Percentiles rank a stretch among this genome's conserved stretches.
phyloP scores from a whole-genome alignment of 2,888 invertebrate genomes.

The Macrosiphum euphorbiae region DNA sequence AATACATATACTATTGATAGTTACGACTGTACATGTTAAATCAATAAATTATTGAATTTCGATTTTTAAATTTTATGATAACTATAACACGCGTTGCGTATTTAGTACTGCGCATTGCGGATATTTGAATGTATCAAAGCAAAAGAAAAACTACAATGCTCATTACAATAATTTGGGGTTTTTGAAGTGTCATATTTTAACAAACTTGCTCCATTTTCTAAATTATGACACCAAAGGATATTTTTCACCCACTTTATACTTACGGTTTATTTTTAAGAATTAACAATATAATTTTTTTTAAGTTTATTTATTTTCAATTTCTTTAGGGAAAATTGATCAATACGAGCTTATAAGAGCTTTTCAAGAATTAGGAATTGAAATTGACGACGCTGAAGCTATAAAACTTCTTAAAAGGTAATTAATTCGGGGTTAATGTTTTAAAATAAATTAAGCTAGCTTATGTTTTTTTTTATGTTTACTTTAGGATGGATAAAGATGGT shows the following conservation, averaged over 20 bases:
- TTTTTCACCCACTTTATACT: neutral
- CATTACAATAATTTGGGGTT: neutral
- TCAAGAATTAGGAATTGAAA: conserved; percentile 89
- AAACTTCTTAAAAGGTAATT: conserved; percentile 85
- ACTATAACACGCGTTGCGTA: neutral
- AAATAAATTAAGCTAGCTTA: neutral
- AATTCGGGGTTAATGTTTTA: conserved; percentile 75
- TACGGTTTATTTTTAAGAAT: neutral
- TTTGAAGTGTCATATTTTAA: neutral
- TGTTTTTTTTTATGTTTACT: conserved; percentile 66
- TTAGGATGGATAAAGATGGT: conserved; percentile 97
- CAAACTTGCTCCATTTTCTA: neutral
- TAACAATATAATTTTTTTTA: conserved; percentile 38
- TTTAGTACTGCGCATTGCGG: neutral
- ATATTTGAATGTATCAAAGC: neutral
- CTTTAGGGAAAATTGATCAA: conserved; percentile 87
- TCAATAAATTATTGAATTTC: neutral
- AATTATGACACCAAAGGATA: neutral
- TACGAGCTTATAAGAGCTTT: conserved; percentile 95
- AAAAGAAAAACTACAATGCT: neutral
- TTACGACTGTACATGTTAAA: neutral
- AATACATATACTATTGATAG: neutral
- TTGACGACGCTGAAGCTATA: conserved; percentile 87
- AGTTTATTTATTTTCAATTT: conserved; percentile 8
- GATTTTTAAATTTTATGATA: neutral